Evolutionary conservation across 2,797 vertebrate species (phyloP), one percentile per base, ranked within the genome.

Genomic region (Pteropus rufus): DNA sequence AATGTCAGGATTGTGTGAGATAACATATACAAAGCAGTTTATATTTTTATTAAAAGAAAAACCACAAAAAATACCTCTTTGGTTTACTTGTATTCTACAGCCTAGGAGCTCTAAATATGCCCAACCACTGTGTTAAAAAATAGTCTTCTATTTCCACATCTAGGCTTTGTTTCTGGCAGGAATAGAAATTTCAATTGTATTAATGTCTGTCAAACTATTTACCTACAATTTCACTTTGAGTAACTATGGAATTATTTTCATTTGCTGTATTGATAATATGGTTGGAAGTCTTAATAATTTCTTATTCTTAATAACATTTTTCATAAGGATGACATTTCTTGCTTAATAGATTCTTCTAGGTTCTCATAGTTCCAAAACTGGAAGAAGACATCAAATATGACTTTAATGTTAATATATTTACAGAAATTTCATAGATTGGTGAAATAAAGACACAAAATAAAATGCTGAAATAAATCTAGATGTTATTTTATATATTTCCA

Each of bases 301-400:
- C 24, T 80, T 89, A 39, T 94, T 95, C 24, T 82, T 91, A 96
- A 69, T 52, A 85, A 36, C 29, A 41, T 93, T 44, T 79, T 90
- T 88, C 52, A 75, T 93, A 96, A 91, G 26, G 39, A 29, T 94
- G 52, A 44, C 1, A 72, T 76, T 96, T 94, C 19, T 77, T 95
- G 77, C 29, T 60, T 80, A 46, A 54, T 87, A 85, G 41, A 67
- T 88, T 93, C 76, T 96, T 87, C 26, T 58, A 62, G 56, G 24
- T 54, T 19, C n/a, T 26, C 26, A 39, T 58, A 62, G 54, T 83
- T 92, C 41, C 65, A 54, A 87, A 96, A 77, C 83, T 58, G 91
- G 16, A 44, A 44, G 65, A 5, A 81, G 16, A 77, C 7, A 76
- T 83, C 19, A 29, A 65, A 39, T 76, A 88, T 77, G 81, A 85